These are phyloP conservation scores for Eupithecia pulchellata DNA, from an alignment of 2,888 invertebrate species.

Conservation along the genomic window DNA sequence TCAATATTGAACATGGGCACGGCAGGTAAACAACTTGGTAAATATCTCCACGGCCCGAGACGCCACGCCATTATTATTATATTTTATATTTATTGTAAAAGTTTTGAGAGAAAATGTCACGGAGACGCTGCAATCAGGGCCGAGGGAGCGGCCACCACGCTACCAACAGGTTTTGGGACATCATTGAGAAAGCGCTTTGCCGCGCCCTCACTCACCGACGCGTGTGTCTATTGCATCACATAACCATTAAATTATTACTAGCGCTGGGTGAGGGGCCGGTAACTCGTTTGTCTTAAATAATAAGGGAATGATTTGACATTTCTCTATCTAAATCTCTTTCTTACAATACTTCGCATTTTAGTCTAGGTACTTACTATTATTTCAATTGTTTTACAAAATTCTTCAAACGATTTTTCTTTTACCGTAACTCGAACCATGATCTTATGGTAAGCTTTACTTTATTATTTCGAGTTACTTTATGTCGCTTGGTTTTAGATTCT, in stretches of 20 bases:
- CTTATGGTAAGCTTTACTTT: slow-evolving; percentile 71
- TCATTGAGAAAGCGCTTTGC: slow-evolving; percentile 56
- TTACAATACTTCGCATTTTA: slow-evolving; percentile 62
- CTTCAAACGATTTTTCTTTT: slow-evolving; percentile 60
- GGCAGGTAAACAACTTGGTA: slow-evolving; percentile 98
- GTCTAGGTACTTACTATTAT: slow-evolving; percentile 51
- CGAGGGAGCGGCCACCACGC: slow-evolving; percentile 82
- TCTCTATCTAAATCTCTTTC: slow-evolving; percentile 52
- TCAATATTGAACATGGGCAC: slow-evolving; percentile 99
- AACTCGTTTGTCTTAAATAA: slow-evolving; percentile 60
- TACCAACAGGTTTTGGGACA: slow-evolving; percentile 83
- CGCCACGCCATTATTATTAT: slow-evolving; percentile 84
- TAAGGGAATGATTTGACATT: slow-evolving; percentile 71
- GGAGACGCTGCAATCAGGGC: slow-evolving; percentile 85
- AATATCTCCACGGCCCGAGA: slow-evolving; percentile 90
- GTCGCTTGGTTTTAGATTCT: slow-evolving; percentile 70
- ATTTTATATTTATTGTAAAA: slow-evolving; percentile 74
- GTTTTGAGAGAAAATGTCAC: slow-evolving; percentile 80
- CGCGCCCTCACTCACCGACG: slow-evolving; percentile 38
- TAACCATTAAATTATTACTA: slow-evolving; percentile 9
- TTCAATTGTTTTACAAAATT: slow-evolving; percentile 60
- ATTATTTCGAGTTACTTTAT: slow-evolving; percentile 60
- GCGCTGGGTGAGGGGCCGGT: slow-evolving; percentile 58
- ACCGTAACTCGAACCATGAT: slow-evolving; percentile 64
- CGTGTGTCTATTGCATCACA: slow-evolving; percentile 1